A percentile compares a stretch with the other conserved stretches of the same genome.
These are phyloP conservation scores for Drosophila navojoa DNA, from an alignment of 1,140 invertebrate genomes.

Conservation along the genomic window DNA sequence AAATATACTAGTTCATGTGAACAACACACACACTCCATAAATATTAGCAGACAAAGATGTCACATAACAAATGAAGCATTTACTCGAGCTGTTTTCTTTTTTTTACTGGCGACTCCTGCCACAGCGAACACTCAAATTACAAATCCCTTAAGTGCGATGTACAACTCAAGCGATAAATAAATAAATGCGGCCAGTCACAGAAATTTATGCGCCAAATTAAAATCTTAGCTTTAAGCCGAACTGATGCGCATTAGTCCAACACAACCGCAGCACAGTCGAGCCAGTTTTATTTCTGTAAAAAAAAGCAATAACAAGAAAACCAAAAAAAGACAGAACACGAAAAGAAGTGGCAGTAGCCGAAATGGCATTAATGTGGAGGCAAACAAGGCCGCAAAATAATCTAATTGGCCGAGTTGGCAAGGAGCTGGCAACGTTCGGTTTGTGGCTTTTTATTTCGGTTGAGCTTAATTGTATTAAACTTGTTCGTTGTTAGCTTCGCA, in stretches of 20 bases:
- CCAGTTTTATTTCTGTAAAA: background rate
- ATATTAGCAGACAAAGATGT: background rate
- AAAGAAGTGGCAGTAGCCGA: background rate
- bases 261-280: slow-evolving; percentile 22
- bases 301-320: slow-evolving; percentile 6
- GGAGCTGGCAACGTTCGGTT: slow-evolving; percentile 16
- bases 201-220: slow-evolving; percentile 65
- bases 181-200: slow-evolving; percentile 46
- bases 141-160: slow-evolving; percentile 53
- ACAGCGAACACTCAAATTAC: slow-evolving; percentile 40
- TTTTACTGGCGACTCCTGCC: background rate
- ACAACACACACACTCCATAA: no score
- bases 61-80: slow-evolving; percentile 25
- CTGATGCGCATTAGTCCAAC: slow-evolving; percentile 34
- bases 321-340: slow-evolving; percentile 5
- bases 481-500: background rate
- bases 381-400: slow-evolving; percentile 30
- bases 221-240: slow-evolving; percentile 50
- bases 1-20: no score
- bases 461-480: slow-evolving; percentile 35
- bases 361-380: slow-evolving; percentile 49
- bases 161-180: slow-evolving; percentile 55
- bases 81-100: slow-evolving; percentile 7
- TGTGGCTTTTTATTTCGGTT: slow-evolving; percentile 22
- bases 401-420: slow-evolving; percentile 39